These are phyloP conservation scores for Condylostylus longicornis DNA, from an alignment of 1,140 invertebrate genomes.

Conservation along the genomic window DNA sequence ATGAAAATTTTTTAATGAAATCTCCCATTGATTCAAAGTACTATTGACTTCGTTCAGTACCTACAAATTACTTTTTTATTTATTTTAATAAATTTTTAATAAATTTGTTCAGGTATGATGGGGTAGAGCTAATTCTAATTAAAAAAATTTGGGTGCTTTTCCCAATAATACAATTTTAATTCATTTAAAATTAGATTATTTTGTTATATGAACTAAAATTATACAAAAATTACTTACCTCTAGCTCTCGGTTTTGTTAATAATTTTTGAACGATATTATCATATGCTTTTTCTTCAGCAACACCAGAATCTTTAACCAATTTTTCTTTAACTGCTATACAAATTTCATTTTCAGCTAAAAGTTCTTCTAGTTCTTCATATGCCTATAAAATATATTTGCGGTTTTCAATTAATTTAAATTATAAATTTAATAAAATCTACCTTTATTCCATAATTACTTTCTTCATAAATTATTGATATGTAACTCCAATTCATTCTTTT, in stretches of 20 bases:
- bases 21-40: no score
- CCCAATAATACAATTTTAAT: no score
- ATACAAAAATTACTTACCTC: slow-evolving; percentile 66
- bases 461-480: slow-evolving; percentile 89
- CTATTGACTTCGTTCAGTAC: no score
- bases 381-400: slow-evolving; percentile 63
- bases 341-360: slow-evolving; percentile 63
- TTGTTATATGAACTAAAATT: no score
- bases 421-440: slow-evolving; percentile 38
- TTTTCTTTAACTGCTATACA: slow-evolving; percentile 91
- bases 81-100: no score
- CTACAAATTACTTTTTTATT: no score
- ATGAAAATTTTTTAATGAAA: no score
- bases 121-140: no score
- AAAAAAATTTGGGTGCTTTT: no score
- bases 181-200: no score
- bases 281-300: slow-evolving; percentile 71
- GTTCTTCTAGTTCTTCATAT: slow-evolving; percentile 79
- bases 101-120: no score
- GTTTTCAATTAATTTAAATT: no score
- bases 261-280: slow-evolving; percentile 75
- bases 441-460: slow-evolving; percentile 92
- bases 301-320: slow-evolving; percentile 87
- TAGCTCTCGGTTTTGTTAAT: slow-evolving; percentile 65
- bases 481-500: slow-evolving; percentile 78